Evolutionary conservation across 2,888 invertebrate species (phyloP).

Genomic region (Bombyx huttoni): DNA sequence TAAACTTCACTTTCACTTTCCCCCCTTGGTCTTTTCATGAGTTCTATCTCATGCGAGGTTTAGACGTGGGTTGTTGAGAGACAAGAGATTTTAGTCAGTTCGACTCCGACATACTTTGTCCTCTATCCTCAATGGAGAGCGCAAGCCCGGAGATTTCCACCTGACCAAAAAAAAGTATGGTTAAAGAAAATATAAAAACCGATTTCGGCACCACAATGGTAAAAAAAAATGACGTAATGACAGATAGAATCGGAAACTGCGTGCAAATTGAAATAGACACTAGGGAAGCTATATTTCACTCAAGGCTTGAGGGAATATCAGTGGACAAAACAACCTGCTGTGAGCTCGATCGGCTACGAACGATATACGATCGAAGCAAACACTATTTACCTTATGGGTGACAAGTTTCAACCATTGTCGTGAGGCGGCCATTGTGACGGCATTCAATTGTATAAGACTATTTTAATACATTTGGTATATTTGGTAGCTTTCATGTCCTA

Average conservation of each 20-base stretch:
- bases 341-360: constrained; percentile 39
- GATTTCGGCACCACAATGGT: constrained; percentile 18
- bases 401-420: background rate
- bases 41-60: no score
- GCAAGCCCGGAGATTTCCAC: no score
- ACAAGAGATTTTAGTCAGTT: no score
- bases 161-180: background rate
- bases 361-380: constrained; percentile 11
- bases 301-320: constrained; percentile 39
- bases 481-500: background rate
- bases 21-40: no score
- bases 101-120: no score
- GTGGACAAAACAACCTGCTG: constrained; percentile 53
- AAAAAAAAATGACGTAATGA: constrained; percentile 42
- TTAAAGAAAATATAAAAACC: background rate
- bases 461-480: background rate
- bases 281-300: constrained; percentile 38
- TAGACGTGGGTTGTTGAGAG: no score
- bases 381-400: constrained; percentile 3
- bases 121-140: no score
- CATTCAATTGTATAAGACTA: background rate
- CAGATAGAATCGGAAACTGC: constrained; percentile 35
- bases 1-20: no score
- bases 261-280: constrained; percentile 36
- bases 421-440: constrained; percentile 1